These are phyloP conservation scores for Trochalopteron elliotii DNA, from an alignment of 2,113 vertebrate species.

Conservation along the genomic window DNA sequence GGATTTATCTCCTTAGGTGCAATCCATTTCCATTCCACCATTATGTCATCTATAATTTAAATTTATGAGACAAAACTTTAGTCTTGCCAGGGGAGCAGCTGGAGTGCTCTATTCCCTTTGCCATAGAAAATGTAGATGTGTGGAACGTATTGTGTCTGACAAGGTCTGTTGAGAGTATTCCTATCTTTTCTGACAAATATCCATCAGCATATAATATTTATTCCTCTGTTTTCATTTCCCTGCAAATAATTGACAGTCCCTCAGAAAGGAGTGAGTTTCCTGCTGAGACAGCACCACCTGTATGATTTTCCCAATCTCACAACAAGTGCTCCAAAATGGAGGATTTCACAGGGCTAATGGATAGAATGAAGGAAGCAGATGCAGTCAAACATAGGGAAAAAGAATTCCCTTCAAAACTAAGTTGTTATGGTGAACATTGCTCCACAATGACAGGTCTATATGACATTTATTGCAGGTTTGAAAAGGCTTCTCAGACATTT, in stretches of 20 bases:
- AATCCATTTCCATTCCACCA: constrained; percentile 74
- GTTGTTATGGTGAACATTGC: not conserved
- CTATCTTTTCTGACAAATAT: constrained; percentile 72
- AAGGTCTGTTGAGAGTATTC: constrained; percentile 59
- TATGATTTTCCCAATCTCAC: not conserved
- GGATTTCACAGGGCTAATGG: constrained; percentile 25
- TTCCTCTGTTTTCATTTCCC: constrained; percentile 68
- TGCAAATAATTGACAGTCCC: constrained; percentile 65
- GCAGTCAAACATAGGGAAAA: not conserved
- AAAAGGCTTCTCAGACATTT: not conserved
- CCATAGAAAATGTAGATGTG: constrained; percentile 70
- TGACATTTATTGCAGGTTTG: not conserved
- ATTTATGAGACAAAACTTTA: constrained; percentile 76
- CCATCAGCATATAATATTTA: constrained; percentile 78
- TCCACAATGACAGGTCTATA: not conserved
- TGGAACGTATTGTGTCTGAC: constrained; percentile 62
- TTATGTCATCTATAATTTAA: constrained; percentile 79
- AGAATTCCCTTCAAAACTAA: not conserved
- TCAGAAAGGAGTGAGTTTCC: constrained; percentile 52
- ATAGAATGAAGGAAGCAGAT: constrained; percentile 13
- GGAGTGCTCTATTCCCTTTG: constrained; percentile 68
- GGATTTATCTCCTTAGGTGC: constrained; percentile 72
- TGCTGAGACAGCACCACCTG: constrained; percentile 65
- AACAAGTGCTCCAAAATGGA: constrained; percentile 23
- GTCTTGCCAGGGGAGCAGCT: constrained; percentile 75